These are phyloP conservation scores for Dioctria rufipes DNA, from an alignment of 2,888 invertebrate species.

Conservation along the genomic window DNA sequence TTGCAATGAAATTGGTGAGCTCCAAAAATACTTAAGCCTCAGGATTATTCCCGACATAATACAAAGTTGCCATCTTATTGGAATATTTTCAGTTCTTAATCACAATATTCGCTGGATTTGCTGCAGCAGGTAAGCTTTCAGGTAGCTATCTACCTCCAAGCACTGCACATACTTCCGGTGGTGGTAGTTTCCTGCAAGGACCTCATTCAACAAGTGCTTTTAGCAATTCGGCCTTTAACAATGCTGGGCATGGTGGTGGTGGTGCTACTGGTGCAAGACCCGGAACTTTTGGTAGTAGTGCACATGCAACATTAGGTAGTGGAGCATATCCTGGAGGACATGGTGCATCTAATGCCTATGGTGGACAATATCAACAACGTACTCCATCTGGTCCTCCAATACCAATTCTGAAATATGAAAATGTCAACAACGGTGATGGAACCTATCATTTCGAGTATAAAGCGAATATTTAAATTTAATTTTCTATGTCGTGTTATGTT, in stretches of 20 bases:
- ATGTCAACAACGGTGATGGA: slow-evolving; percentile 77
- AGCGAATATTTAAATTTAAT: background rate
- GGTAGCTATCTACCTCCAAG: slow-evolving; percentile 65
- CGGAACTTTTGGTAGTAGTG: background rate
- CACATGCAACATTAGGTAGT: background rate
- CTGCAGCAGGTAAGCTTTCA: slow-evolving; percentile 64
- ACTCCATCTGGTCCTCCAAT: slow-evolving; percentile 70
- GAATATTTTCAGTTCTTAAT: slow-evolving; percentile 59
- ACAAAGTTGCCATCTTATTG: no score
- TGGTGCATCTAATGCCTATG: slow-evolving; percentile 54
- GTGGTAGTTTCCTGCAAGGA: slow-evolving; percentile 61
- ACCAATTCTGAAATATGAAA: slow-evolving; percentile 76
- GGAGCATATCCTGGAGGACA: slow-evolving; percentile 18
- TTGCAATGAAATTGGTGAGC: slow-evolving; percentile 58
- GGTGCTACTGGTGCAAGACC: background rate
- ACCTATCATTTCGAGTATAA: slow-evolving; percentile 77
- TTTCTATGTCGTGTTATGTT: no score
- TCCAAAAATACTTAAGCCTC: background rate
- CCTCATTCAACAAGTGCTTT: slow-evolving; percentile 59
- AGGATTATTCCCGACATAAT: background rate
- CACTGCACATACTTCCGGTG: slow-evolving; percentile 61
- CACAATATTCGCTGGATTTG: slow-evolving; percentile 61
- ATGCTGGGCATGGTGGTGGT: background rate
- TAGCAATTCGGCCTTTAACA: background rate
- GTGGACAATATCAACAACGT: slow-evolving; percentile 18